A percentile compares a stretch with the other conserved stretches of the same genome.
Evolutionary conservation across 2,113 vertebrate species (phyloP).

Genomic region (Nesoenas mayeri): DNA sequence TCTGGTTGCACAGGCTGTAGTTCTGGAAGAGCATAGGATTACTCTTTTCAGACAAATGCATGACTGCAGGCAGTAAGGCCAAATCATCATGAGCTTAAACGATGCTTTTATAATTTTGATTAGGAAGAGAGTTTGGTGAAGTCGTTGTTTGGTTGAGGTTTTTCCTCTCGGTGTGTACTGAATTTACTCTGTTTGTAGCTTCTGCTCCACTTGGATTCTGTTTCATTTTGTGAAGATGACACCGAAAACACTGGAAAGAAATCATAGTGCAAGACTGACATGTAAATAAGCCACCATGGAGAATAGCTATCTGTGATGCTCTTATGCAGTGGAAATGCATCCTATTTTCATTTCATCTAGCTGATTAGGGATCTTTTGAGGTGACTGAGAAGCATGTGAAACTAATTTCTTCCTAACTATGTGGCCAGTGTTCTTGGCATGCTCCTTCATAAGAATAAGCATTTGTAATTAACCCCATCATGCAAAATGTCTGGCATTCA

Average conservation of each 20-base stretch:
- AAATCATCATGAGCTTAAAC: neutral
- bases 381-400: slow-evolving; percentile 62
- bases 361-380: slow-evolving; percentile 59
- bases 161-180: neutral
- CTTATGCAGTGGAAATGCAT: slow-evolving; percentile 42
- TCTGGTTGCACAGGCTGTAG: neutral
- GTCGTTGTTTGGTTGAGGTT: slow-evolving; percentile 4
- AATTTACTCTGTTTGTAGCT: slow-evolving; percentile 63
- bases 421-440: slow-evolving; percentile 55
- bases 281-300: slow-evolving; percentile 49
- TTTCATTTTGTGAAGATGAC: slow-evolving; percentile 61
- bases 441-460: slow-evolving; percentile 40
- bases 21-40: neutral
- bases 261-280: slow-evolving; percentile 51
- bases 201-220: slow-evolving; percentile 46
- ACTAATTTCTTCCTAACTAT: slow-evolving; percentile 63
- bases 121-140: neutral
- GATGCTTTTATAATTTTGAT: neutral
- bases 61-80: neutral
- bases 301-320: slow-evolving; percentile 42
- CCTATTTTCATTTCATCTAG: slow-evolving; percentile 54
- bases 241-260: slow-evolving; percentile 57
- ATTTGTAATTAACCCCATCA: slow-evolving; percentile 56
- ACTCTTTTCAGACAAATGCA: neutral
- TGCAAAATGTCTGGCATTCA: slow-evolving; percentile 39